Conservation (phyloP, 2,797 vertebrate genomes). For the Pipistrellus nathusii region DNA sequence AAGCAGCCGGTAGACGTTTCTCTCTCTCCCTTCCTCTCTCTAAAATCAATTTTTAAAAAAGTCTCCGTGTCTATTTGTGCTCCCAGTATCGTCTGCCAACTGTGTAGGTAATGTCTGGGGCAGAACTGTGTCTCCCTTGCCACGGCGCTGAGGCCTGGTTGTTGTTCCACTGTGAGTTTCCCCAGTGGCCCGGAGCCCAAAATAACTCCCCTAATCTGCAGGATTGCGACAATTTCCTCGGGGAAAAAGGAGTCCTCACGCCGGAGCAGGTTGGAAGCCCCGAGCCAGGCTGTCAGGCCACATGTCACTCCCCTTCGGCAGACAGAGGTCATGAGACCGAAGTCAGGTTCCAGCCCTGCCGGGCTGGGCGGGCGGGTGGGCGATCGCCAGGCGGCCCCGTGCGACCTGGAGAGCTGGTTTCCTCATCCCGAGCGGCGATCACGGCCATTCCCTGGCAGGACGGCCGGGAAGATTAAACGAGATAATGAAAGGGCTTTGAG, state of each 20-base stretch:
- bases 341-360: conserved; percentile 40
- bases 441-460: not conserved
- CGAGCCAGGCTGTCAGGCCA: not conserved
- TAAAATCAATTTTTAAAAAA: not conserved
- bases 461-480: conserved; percentile 44
- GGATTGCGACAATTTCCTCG: not conserved
- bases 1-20: not conserved
- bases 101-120: not conserved
- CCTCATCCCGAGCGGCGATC: conserved; percentile 25
- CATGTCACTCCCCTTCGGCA: not conserved
- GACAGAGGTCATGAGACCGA: conserved; percentile 35
- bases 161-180: not conserved
- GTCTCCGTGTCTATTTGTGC: not conserved
- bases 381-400: conserved; percentile 2
- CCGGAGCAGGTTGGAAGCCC: not conserved
- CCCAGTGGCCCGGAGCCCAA: not conserved
- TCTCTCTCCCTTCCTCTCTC: not conserved
- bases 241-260: not conserved
- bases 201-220: conserved; percentile 37
- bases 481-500: conserved; percentile 31
- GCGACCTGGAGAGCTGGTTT: conserved; percentile 57
- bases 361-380: not conserved
- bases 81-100: not conserved
- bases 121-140: not conserved
- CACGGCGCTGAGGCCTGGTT: not conserved